A percentile compares a stretch with the other conserved stretches of the same genome.
Conservation (phyloP, 1,140 invertebrate species). For the Philaenus spumarius region DNA sequence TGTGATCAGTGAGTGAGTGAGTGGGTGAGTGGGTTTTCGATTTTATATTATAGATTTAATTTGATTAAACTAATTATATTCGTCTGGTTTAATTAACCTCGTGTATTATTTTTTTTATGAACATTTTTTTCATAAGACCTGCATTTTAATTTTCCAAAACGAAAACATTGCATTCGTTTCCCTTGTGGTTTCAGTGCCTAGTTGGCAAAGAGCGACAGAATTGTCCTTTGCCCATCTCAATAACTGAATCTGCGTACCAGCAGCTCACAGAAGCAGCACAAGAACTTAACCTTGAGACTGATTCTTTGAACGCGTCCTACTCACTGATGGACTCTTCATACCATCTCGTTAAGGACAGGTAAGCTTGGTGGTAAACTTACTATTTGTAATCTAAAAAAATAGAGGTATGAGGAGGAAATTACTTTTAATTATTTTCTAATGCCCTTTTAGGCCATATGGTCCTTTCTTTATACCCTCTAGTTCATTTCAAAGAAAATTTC, state of each 20-base stretch:
- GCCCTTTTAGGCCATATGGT: background rate
- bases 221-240: slow-evolving; percentile 36
- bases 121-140: too few species aligned
- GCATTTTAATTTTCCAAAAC: too few species aligned
- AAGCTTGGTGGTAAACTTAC: background rate
- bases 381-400: slow-evolving; percentile 4
- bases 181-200: slow-evolving; percentile 33
- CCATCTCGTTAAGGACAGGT: slow-evolving; percentile 32
- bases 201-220: slow-evolving; percentile 42
- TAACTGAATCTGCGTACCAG: slow-evolving; percentile 36
- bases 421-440: background rate
- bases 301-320: slow-evolving; percentile 37
- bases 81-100: too few species aligned
- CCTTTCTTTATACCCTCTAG: too few species aligned
- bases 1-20: too few species aligned
- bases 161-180: too few species aligned
- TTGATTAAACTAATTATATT: too few species aligned
- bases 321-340: slow-evolving; percentile 27
- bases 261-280: slow-evolving; percentile 31
- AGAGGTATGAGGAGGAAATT: background rate
- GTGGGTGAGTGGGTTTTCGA: too few species aligned
- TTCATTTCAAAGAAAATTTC: too few species aligned
- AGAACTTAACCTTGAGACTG: slow-evolving; percentile 29
- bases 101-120: too few species aligned
- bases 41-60: too few species aligned